A percentile compares a stretch with the other conserved stretches of the same genome.
phyloP scores from a whole-genome alignment of 2,797 vertebrate genomes.

The Trachops cirrhosus region DNA sequence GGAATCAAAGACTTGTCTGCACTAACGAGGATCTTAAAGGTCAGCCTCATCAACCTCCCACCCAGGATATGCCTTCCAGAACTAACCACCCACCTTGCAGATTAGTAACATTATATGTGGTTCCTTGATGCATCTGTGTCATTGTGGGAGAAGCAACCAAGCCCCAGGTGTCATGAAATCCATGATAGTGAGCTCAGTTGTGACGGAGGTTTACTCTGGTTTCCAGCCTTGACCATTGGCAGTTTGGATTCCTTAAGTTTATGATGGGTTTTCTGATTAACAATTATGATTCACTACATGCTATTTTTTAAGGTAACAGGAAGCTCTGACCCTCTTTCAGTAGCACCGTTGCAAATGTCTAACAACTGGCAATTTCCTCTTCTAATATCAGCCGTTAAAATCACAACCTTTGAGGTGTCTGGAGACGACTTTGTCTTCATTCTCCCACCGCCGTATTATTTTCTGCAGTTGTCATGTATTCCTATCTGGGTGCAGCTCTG shows the following conservation, averaged over 20 bases:
- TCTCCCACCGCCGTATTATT: neutral
- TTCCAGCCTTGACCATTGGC: neutral
- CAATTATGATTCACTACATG: constrained; percentile 12
- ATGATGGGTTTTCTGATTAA: constrained; percentile 28
- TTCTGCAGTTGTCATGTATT: neutral
- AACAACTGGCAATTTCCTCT: neutral
- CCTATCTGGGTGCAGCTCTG: neutral
- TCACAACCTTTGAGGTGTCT: neutral
- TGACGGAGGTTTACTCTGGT: neutral
- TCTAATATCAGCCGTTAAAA: neutral
- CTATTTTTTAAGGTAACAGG: neutral
- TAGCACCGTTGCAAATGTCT: neutral
- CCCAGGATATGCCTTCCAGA: neutral
- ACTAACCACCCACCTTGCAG: neutral
- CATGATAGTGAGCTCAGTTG: neutral
- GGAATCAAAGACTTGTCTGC: constrained; percentile 37
- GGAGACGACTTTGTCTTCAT: neutral
- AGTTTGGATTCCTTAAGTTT: constrained; percentile 28
- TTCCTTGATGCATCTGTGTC: neutral
- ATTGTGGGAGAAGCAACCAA: neutral
- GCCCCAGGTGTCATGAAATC: neutral
- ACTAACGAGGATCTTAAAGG: constrained; percentile 2
- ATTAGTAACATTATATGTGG: neutral
- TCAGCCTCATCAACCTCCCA: constrained; percentile 24
- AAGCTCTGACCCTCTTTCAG: constrained; percentile 20